phyloP scores from a whole-genome alignment of 2,113 vertebrate species.

The Vicugna pacos region DNA sequence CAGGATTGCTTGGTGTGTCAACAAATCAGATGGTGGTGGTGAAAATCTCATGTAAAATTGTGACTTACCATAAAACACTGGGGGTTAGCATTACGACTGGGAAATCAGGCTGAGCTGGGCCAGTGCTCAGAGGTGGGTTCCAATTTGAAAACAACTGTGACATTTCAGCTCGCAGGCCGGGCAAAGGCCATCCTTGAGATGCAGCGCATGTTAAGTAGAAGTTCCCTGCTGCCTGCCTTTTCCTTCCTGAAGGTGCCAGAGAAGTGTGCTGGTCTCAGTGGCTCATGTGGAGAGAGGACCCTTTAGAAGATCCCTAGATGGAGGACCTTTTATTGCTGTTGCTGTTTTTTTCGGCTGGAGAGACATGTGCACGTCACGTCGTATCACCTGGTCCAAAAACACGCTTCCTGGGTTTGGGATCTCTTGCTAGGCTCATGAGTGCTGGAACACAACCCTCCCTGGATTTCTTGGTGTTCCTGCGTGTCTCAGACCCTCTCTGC shows the following conservation, averaged over 20 bases:
- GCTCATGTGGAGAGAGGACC: background rate
- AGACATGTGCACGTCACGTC: background rate
- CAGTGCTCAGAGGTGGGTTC: background rate
- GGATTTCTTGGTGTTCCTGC: background rate
- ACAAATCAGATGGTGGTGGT: background rate
- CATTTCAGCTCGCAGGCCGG: background rate
- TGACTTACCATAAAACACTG: fast-evolving
- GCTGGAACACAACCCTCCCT: too few relatives aligned
- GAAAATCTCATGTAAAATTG: background rate
- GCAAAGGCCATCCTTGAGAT: background rate
- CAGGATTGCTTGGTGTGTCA: background rate
- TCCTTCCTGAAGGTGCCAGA: background rate
- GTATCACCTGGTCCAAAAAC: background rate
- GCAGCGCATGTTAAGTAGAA: fast-evolving
- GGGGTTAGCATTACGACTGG: fast-evolving
- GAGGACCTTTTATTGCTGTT: background rate
- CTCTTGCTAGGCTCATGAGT: background rate
- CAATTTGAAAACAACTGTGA: background rate
- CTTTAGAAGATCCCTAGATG: background rate
- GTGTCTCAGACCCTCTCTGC: background rate
- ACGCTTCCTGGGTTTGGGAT: background rate
- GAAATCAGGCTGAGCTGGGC: background rate
- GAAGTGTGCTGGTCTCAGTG: background rate
- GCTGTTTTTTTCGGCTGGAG: background rate
- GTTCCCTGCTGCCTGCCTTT: background rate